A percentile compares a stretch with the other conserved stretches of the same genome.
These are phyloP conservation scores for Steinernema carpocapsae DNA, from an alignment of 2,888 invertebrate species.

Conservation along the genomic window DNA sequence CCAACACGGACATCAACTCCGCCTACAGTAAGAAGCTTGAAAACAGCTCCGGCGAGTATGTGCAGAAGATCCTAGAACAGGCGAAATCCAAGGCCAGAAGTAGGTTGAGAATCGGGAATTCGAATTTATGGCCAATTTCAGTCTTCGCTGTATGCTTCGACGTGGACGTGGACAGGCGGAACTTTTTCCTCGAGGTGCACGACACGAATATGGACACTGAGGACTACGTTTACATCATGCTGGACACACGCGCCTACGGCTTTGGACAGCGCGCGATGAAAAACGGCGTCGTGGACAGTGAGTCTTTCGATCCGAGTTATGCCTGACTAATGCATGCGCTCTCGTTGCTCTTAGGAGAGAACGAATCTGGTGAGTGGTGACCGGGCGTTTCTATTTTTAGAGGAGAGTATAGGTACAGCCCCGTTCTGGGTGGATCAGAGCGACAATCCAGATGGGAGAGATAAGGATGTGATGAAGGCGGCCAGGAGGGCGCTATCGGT, in stretches of 20 bases:
- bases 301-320: constrained; percentile 15
- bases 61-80: constrained; percentile 27
- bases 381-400: constrained; percentile 4
- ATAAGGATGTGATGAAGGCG: constrained; percentile 41
- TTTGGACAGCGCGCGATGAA: constrained; percentile 11
- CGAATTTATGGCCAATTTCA: neutral
- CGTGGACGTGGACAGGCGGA: constrained; percentile 13
- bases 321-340: neutral
- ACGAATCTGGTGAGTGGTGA: neutral
- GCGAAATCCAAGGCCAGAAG: constrained; percentile 29
- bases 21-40: neutral
- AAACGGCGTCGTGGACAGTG: neutral
- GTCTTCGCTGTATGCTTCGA: constrained; percentile 34
- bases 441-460: constrained; percentile 40
- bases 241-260: constrained; percentile 43
- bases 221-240: constrained; percentile 47
- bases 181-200: constrained; percentile 29
- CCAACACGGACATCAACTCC: neutral
- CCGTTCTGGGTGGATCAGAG: constrained; percentile 47
- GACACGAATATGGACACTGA: constrained; percentile 31
- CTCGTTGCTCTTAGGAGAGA: constrained; percentile 1
- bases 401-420: constrained; percentile 20
- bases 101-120: neutral
- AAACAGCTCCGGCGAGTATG: constrained; percentile 23
- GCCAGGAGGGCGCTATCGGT: constrained; percentile 30